Evolutionary conservation across 1,140 invertebrate species (phyloP), one percentile per base, ranked within the genome.

Genomic region (Drosophila chauvacae): DNA sequence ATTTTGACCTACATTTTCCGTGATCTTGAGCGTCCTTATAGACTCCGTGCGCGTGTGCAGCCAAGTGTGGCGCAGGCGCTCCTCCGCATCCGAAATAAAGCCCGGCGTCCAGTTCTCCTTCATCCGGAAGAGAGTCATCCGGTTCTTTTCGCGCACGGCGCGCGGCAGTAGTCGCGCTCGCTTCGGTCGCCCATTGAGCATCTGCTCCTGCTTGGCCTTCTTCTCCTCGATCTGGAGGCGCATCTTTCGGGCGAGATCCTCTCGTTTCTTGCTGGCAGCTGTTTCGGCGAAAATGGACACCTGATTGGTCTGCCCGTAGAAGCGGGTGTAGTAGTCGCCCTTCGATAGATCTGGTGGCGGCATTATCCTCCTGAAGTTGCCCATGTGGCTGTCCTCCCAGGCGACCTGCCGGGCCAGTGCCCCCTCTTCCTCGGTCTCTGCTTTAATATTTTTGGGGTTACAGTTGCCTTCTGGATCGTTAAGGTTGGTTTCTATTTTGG

Each of bases 301-400:
- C 62, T 94, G 93, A 80, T 94, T 96, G 82, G 95, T 95, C 70
- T 95, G 94, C 74, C 96, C 96, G 91, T 94, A 97, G 59, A 93
- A 93, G 28, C 80, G 79, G 20, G 60, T 61, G 55, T 93, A 93
- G 55, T 92, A 92, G 44, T 72, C 82, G 1, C 62, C 7, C 10
- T 90, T 77, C 7, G 35, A 47, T 3, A 51, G 7, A 48, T 90
- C 86, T 6, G 55, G 39, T 0, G 91, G 82, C 4, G 92, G 92
- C 91, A 92, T 92, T n/a, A 92, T 88, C 11, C 85, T 74, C 16
- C 92, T 71, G 84, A 95, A 97, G 79, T 96, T 95, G 10, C 97
- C 97, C 79, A 96, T 93, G 91, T 97, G 95, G 35, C 94, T 93
- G 79, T 95, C 94, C 91, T 97, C 97, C 95, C 96, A 97, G 77